These are phyloP conservation scores for Cebidichthys violaceus DNA, from an alignment of 2,113 vertebrate species.

Conservation along the genomic window DNA sequence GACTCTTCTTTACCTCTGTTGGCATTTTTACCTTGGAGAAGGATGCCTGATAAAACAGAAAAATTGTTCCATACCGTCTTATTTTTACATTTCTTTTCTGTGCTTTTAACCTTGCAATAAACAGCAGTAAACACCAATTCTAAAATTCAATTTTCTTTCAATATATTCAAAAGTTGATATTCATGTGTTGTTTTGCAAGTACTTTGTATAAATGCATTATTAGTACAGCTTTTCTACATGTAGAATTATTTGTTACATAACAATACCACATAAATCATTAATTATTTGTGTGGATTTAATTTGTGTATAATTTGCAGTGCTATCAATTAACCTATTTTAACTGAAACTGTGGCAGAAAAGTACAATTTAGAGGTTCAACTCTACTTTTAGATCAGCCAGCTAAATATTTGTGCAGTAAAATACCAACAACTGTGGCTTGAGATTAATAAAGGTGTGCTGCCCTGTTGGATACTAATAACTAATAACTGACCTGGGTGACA, in stretches of 20 bases:
- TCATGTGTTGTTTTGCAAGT: neutral
- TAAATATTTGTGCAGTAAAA: neutral
- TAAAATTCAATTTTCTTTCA: neutral
- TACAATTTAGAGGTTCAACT: neutral
- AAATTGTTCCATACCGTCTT: neutral
- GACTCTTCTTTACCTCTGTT: slow-evolving; percentile 95
- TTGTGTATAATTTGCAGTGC: neutral
- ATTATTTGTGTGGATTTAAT: neutral
- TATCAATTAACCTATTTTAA: neutral
- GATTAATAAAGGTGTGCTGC: neutral
- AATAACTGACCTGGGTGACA: slow-evolving; percentile 64
- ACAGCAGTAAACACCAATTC: neutral
- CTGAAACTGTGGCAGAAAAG: neutral
- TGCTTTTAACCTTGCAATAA: neutral
- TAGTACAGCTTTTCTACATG: neutral
- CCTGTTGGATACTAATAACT: neutral
- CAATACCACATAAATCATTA: neutral
- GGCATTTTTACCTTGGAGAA: slow-evolving; percentile 91
- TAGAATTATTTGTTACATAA: neutral
- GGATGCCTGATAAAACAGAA: slow-evolving; percentile 75
- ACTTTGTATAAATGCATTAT: neutral
- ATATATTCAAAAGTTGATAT: neutral
- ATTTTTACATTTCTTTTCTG: neutral
- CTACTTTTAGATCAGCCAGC: neutral
- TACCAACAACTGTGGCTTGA: neutral